These are phyloP conservation scores for Tuberolachnus salignus DNA, from an alignment of 2,888 invertebrate species.

Conservation along the genomic window DNA sequence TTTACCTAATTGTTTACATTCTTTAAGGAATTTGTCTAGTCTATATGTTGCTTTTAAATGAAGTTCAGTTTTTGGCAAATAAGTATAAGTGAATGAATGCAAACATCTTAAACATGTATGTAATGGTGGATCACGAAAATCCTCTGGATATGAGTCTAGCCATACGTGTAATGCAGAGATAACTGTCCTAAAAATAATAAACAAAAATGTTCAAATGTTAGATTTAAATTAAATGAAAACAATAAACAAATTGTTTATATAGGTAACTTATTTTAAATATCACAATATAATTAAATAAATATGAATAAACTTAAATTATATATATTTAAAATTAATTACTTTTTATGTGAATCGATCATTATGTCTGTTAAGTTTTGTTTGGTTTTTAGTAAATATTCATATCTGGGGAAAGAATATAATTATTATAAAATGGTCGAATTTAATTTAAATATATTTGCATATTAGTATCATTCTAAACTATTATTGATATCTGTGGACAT, in stretches of 20 bases:
- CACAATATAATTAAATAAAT: not conserved
- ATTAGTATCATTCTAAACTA: too few relatives aligned
- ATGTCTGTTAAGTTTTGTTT: conserved; percentile 61
- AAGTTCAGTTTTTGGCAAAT: conserved; percentile 83
- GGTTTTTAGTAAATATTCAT: conserved; percentile 62
- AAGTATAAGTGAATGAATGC: conserved; percentile 82
- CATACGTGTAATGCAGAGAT: conserved; percentile 92
- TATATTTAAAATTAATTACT: conserved; percentile 64
- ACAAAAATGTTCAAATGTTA: too few relatives aligned
- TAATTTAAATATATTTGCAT: too few relatives aligned
- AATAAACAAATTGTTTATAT: not conserved
- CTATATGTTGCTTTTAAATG: conserved; percentile 78
- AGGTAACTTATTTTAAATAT: too few relatives aligned
- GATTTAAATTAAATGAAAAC: too few relatives aligned
- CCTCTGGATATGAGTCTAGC: conserved; percentile 97
- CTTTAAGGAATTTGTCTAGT: conserved; percentile 74
- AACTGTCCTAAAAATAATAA: conserved; percentile 71
- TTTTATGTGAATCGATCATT: conserved; percentile 72
- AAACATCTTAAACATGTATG: conserved; percentile 81
- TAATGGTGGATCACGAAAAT: conserved; percentile 79
- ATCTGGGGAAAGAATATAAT: conserved; percentile 60
- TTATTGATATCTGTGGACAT: too few relatives aligned
- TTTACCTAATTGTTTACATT: conserved; percentile 61
- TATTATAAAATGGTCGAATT: too few relatives aligned
- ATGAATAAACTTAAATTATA: too few relatives aligned